These are phyloP conservation scores for Oenanthe oenanthe DNA, from an alignment of 2,113 vertebrate genomes.

Conservation along the genomic window DNA sequence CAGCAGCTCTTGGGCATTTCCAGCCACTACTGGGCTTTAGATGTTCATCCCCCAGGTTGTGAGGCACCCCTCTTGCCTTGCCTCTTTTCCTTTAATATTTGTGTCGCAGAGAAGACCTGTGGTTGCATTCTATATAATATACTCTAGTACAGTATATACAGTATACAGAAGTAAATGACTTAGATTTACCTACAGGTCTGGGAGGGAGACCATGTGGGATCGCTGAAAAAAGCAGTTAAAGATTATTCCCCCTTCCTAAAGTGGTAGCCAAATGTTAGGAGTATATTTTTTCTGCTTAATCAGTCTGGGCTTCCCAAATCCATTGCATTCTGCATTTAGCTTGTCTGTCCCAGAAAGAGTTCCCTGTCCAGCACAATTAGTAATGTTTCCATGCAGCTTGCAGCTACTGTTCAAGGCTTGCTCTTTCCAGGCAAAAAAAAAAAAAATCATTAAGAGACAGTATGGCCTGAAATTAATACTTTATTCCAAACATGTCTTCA, in stretches of 20 bases:
- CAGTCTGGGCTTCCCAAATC: neutral
- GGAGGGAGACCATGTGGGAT: neutral
- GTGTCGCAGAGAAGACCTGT: neutral
- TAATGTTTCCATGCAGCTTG: neutral
- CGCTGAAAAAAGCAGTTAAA: neutral
- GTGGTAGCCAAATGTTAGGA: neutral
- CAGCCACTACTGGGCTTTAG: neutral
- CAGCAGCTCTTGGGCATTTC: neutral
- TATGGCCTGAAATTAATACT: neutral
- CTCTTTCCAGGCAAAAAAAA: neutral
- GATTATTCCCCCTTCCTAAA: neutral
- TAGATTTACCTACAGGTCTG: neutral
- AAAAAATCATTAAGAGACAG: neutral
- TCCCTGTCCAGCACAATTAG: neutral
- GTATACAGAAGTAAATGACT: neutral
- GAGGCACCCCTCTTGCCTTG: neutral
- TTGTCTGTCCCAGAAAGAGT: neutral
- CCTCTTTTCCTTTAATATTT: neutral
- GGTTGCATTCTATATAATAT: neutral
- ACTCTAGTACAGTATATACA: too few relatives aligned
- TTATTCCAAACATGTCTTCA: neutral
- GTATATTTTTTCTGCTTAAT: neutral
- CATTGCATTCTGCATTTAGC: neutral
- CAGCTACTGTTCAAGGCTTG: neutral
- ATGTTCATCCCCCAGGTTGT: neutral